Evolutionary conservation across 2,888 invertebrate genomes (phyloP), one percentile per base, ranked within the genome.

Genomic region (Blomia tropicalis): DNA sequence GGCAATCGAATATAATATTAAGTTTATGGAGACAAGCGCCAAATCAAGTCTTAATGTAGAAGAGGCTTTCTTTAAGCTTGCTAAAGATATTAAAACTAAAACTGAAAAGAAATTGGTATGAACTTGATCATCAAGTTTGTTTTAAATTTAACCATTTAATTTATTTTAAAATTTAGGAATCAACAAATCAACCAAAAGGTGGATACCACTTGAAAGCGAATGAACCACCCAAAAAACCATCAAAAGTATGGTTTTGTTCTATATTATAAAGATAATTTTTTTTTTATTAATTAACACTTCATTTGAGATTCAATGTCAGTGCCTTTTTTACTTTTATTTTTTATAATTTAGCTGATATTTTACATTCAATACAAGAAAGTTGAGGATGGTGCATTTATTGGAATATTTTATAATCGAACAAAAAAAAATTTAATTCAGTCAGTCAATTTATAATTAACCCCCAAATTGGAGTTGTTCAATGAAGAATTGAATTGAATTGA

Each of bases 11-110:
- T 95, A 96, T 79, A 89, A 91, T 72, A 95, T 98, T 70, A 92
- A 92, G 78, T 98, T 98, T 78, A 86, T 98, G 82, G 98, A 98
- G 79, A 98, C 96, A 60, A 93, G 93, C 70, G 98, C 98, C 62
- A 98, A 98, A 78, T 86, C 90, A 68, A 90, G 92, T 74, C 85
- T 92, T 75, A 92, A 96, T 75, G 93, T 98, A 56, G 96, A 98
- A 77, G 89, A 89, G 71, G 93, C 95, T 63, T 98, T 98, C 79
- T 90, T 89, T 76, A 92, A 91, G 66, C 79, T 98, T 75, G 95
- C 96, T 64, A 84, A 90, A 75, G 95, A 95, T 77, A 95, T 95
- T 72, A 95, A 95, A 78, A 84, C 87, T 65, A 95, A 95, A 81
- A 92, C 90, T 84, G 95, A 95, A 77, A 90, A 91, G 75, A 92